Evolutionary conservation across 2,797 vertebrate genomes (phyloP), one percentile per base, ranked within the genome.

Genomic region (Lepus oiostolus): DNA sequence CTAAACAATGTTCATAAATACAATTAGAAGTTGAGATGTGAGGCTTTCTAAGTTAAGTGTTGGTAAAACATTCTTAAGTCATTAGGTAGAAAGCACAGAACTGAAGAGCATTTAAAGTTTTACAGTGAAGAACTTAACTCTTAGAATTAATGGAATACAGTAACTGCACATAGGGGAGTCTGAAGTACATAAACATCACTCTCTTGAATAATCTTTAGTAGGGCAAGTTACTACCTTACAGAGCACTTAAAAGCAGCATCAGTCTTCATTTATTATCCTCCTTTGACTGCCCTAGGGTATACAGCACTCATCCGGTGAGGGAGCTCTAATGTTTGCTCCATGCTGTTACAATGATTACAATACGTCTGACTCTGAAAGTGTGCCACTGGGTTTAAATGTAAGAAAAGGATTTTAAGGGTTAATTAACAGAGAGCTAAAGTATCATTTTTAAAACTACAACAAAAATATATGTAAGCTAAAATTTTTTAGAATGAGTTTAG

Each of bases 281-380:
- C 85, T 90, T 85, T 96, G 93, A 95, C 94, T 96, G 95, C 97
- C 89, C 91, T 82, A 95, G 90, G 94, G 91, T 92, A 92, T 88
- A 94, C 62, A 94, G 82, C 79, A 75, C 85, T 93, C 85, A 97
- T 94, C 86, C 91, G 92, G 91, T 80, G 95, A 95, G 68, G 77
- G 96, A 96, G 70, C 79, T 47, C 96, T 96, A 96, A 96, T 95
- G 97, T 95, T 88, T 96, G 88, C 75, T 96, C 85, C 96, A 96
- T 96, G 97, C 97, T 97, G 97, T 97, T 97, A 97, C 89, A 95
- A 0, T 97, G 96, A 97, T 97, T 97, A 97, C 95, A 97, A 94
- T 91, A 89, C 67, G n/a, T 90, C 92, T 96, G 71, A 95, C 84
- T 97, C 93, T 76, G 30, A 96, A 96, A 96, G 74, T 93, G 28